Evolutionary conservation across 2,113 vertebrate species (phyloP).

Genomic region (Xenopus laevis): DNA sequence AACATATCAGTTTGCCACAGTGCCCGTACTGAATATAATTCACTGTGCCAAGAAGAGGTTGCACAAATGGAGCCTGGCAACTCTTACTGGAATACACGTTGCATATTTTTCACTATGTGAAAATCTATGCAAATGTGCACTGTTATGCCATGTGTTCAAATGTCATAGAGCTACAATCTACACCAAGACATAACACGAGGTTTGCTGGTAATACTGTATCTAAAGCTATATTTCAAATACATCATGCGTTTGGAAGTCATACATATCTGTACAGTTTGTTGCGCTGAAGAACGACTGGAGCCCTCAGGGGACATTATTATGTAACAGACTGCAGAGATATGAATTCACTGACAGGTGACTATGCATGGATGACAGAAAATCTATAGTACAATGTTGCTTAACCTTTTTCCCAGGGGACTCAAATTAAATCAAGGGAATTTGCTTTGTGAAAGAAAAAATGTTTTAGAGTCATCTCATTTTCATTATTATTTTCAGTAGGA

Average conservation of each 20-base stretch:
- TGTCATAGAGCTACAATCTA: neutral
- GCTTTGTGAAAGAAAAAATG: neutral
- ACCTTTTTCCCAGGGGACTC: no score
- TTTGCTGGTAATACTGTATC: no score
- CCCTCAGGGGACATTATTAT: no score
- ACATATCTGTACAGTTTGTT: neutral
- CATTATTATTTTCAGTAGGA: no score
- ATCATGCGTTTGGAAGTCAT: neutral
- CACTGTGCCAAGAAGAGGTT: constrained; percentile 15
- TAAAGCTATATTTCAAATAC: neutral
- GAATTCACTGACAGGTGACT: neutral
- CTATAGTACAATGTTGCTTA: neutral
- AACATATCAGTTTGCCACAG: constrained; percentile 31
- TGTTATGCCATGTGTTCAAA: neutral
- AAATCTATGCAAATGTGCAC: constrained; percentile 18
- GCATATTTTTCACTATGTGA: constrained; percentile 10
- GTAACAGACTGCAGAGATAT: no score
- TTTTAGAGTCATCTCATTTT: neutral
- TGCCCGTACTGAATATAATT: constrained; percentile 5
- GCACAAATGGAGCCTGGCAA: constrained; percentile 29
- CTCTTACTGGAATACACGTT: constrained; percentile 6
- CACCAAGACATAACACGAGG: no score
- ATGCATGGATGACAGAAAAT: neutral
- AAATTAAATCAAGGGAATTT: neutral
- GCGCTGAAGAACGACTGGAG: no score